Conservation (phyloP, 2,113 vertebrate species). For the Lonchura striata region DNA sequence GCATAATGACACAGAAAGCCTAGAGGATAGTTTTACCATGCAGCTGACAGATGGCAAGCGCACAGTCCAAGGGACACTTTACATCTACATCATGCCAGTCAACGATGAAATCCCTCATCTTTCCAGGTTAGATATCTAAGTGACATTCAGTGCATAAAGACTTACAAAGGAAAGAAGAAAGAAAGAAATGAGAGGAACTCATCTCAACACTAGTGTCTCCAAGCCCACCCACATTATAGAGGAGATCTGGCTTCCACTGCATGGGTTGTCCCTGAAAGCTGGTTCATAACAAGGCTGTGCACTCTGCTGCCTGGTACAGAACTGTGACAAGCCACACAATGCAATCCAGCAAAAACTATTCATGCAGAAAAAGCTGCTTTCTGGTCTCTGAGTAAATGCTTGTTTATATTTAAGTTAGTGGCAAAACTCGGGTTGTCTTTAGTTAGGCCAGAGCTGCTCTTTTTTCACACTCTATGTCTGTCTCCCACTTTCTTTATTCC, state of each 20-base stretch:
- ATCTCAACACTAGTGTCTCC: not conserved
- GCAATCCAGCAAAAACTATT: not conserved
- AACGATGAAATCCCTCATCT: constrained; percentile 82
- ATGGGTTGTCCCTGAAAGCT: not conserved
- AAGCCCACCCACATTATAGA: not conserved
- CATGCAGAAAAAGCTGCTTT: not conserved
- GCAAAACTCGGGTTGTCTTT: constrained; percentile 10
- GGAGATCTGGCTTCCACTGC: not conserved
- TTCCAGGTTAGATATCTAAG: constrained; percentile 78
- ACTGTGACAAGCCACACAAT: not conserved
- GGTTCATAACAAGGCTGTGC: not conserved
- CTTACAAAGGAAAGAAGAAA: not conserved
- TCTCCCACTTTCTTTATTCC: not conserved
- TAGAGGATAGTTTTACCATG: constrained; percentile 79
- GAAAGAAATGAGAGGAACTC: not conserved
- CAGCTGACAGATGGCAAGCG: constrained; percentile 89
- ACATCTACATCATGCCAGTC: constrained; percentile 84
- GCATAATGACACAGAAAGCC: constrained; percentile 88
- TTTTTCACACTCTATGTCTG: not conserved
- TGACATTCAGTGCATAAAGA: constrained; percentile 55
- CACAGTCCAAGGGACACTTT: constrained; percentile 80
- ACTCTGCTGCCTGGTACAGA: not conserved
- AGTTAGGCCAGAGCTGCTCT: not conserved
- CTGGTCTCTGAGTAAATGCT: not conserved
- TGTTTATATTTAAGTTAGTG: constrained; percentile 10